Percentiles rank a stretch among this genome's conserved stretches.
These are phyloP conservation scores for Setophaga kirtlandii DNA, from an alignment of 2,113 vertebrate genomes.

Conservation along the genomic window DNA sequence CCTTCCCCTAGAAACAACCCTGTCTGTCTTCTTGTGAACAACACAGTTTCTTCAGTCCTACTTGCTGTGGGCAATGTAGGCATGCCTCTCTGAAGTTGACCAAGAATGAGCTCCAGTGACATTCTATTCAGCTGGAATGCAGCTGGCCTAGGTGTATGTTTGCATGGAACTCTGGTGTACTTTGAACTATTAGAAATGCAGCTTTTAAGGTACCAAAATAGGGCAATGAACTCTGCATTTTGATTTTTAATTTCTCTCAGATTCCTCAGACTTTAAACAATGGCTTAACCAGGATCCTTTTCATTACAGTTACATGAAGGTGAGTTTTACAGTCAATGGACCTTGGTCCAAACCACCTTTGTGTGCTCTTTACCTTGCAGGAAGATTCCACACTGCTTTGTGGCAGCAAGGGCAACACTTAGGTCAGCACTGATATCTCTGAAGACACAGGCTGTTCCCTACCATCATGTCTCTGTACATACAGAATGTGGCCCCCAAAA, in stretches of 20 bases:
- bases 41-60: background rate
- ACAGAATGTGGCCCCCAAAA: background rate
- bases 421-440: background rate
- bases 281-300: background rate
- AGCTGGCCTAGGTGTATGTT: background rate
- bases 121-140: background rate
- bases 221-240: background rate
- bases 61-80: background rate
- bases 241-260: background rate
- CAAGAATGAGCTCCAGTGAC: background rate
- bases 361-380: background rate
- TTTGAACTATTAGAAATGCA: background rate
- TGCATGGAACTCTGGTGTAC: background rate
- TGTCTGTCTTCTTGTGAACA: background rate
- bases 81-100: background rate
- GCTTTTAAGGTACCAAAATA: background rate
- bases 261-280: background rate
- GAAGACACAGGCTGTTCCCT: background rate
- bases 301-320: background rate
- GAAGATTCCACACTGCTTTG: background rate
- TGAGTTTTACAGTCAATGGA: background rate
- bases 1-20: background rate
- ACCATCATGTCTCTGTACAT: fast-evolving
- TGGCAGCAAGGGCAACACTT: background rate
- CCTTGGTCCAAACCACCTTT: background rate